Base-by-base conservation (phyloP, 2,888 invertebrate species). In the Caenorhabditis sp. region DNA sequence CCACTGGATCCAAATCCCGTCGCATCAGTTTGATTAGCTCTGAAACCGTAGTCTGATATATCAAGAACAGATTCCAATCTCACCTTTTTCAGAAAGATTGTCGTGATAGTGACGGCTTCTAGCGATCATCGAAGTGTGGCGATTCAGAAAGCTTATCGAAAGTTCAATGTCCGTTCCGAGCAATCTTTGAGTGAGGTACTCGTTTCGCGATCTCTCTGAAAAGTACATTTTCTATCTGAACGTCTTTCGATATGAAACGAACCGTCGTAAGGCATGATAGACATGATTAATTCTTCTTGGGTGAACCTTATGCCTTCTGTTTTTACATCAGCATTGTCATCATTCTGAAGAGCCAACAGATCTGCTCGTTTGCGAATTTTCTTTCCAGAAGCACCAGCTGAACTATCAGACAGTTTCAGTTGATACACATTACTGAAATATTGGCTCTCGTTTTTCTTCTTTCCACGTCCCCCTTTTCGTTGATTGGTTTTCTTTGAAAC, bases 1-100 rank as follows among this genome's bases (percentile, higher is more conserved):
- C 70, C 4, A 54, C n/a, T 24, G 77, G 77, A 35, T 77, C 77
- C n/a, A 77, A 59, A 19, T 63, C 69, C 4, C 16, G 5, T 7
- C 56, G 61, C 69, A 70, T 51, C 24, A 77, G 28, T 22, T 56
- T 61, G 8, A 38, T 69, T 28, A 77, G 3, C 0, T 77, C 77
- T 70, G 16, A 73, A 61, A 35, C n/a, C n/a, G n/a, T n/a, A n/a
- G n/a, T n/a, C n/a, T n/a, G n/a, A n/a, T n/a, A n/a, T n/a, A n/a
- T n/a, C n/a, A 19, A 6, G 16, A 63, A 26, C 1, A 44, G n/a
- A 41, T 41, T 41, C 22, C 28, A 64, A 47, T 1, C 28, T n/a
- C 24, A 63, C 73, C 73, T 47, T 61, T 61, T 24, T 73, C 61
- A 2, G 73, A 35, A 7, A 63, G 38, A 51, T 47, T 26, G 6